Conservation (phyloP, 2,888 invertebrate species). For the Acanthococcus lagerstroemiae region DNA sequence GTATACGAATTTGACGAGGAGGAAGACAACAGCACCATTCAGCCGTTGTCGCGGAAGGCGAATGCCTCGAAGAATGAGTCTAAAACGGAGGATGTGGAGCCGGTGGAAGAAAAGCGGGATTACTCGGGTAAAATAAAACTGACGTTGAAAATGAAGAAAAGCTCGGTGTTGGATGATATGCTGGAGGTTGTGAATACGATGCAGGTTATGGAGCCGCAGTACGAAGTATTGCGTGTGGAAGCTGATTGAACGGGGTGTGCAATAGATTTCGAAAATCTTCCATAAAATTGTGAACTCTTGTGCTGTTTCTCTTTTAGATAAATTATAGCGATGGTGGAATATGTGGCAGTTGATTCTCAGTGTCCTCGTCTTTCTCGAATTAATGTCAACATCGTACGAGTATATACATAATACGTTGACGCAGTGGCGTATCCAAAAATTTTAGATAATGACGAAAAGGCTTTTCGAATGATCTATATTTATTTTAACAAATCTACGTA, state of each 20-base stretch:
- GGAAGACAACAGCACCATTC: slow-evolving; percentile 12
- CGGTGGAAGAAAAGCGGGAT: slow-evolving; percentile 4
- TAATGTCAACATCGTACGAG: too few species aligned
- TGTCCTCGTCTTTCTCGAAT: too few species aligned
- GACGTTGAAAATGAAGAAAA: slow-evolving; percentile 23
- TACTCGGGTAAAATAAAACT: slow-evolving; percentile 10
- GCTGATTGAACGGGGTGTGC: neutral
- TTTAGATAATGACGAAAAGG: too few species aligned
- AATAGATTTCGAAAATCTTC: too few species aligned
- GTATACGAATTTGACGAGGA: slow-evolving; percentile 22
- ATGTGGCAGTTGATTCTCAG: too few species aligned
- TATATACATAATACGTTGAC: too few species aligned
- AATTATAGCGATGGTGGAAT: too few species aligned
- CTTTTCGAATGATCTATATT: too few species aligned
- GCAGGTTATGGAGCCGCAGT: slow-evolving; percentile 8
- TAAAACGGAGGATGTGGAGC: neutral
- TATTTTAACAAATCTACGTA: too few species aligned
- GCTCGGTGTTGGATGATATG: slow-evolving; percentile 8
- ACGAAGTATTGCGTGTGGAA: slow-evolving; percentile 8
- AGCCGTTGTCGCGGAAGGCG: slow-evolving; percentile 9
- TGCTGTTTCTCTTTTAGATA: too few species aligned
- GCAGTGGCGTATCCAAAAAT: too few species aligned
- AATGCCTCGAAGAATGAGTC: neutral
- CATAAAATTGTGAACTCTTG: too few species aligned
- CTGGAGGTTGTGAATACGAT: neutral